Evolutionary conservation across 2,113 vertebrate genomes (phyloP), one percentile per base, ranked within the genome.

Genomic region (Mola mola): DNA sequence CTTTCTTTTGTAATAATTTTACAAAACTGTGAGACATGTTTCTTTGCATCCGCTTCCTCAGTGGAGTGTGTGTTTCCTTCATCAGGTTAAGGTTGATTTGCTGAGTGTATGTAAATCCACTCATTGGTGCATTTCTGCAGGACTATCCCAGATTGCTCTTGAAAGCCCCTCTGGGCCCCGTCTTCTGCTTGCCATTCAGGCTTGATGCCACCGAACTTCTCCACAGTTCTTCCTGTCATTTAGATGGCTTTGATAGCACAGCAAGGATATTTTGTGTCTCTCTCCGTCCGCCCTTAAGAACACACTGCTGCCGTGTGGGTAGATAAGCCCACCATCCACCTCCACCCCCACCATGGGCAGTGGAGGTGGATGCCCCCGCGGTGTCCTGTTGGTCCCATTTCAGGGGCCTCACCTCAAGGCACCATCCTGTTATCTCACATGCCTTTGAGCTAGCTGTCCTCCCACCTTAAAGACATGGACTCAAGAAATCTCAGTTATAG

Each of bases 11-110:
- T n/a, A n/a, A n/a, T n/a, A n/a, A n/a, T n/a, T n/a, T n/a, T n/a
- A n/a, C n/a, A n/a, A n/a, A n/a, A n/a, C n/a, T n/a, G n/a, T n/a
- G n/a, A n/a, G n/a, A n/a, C n/a, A n/a, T n/a, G n/a, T n/a, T n/a
- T n/a, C n/a, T n/a, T n/a, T n/a, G n/a, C n/a, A n/a, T n/a, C n/a
- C n/a, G 31, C 10, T 12, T 34, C 11, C 4, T 34, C 15, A 13
- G 11, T 13, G 36, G n/a, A 38, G n/a, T 38, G 36, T 8, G 6
- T 47, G 21, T 24, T 43, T 25, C 25, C 33, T 69, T 52, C 11
- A 72, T 78, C 48, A 13, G 51, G 40, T 82, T 75, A 72, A 34
- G 48, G 67, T 75, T 70, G 73, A 80, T 80, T 74, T 22, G 25
- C 41, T 53, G 36, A 66, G 66, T 68, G 49, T 56, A 26, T 58